phyloP scores from a whole-genome alignment of 2,888 invertebrate genomes.

The Pammene aurita region DNA sequence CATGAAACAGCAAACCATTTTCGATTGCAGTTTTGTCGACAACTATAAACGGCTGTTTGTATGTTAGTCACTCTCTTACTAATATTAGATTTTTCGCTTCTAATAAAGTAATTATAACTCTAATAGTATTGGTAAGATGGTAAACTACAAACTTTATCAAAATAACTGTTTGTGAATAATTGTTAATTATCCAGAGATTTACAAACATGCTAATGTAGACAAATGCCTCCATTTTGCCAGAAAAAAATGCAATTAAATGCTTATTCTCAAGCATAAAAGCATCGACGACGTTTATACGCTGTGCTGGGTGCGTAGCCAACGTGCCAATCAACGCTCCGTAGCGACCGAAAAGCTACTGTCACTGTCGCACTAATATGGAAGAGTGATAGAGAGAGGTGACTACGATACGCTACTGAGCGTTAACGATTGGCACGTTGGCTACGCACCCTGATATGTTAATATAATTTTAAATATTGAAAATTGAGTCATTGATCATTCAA shows the following conservation, averaged over 20 bases:
- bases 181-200: constrained; percentile 31
- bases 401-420: too few species aligned
- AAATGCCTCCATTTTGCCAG: background rate
- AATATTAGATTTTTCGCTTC: background rate
- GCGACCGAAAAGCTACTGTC: too few species aligned
- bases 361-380: too few species aligned
- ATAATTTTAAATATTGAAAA: background rate
- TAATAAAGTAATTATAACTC: constrained; percentile 11
- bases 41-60: background rate
- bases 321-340: too few species aligned
- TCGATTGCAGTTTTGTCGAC: background rate
- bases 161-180: too few species aligned
- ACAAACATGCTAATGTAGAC: constrained; percentile 45
- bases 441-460: constrained; percentile 1
- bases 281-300: background rate
- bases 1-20: background rate
- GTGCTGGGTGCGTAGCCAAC: too few species aligned
- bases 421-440: too few species aligned
- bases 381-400: too few species aligned
- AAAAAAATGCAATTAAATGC: background rate
- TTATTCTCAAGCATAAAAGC: background rate
- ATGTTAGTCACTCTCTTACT: constrained; percentile 11
- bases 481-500: too few species aligned
- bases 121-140: constrained; percentile 11
- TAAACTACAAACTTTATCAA: constrained; percentile 5